Evolutionary conservation across 2,888 invertebrate genomes (phyloP).

Genomic region (Notodonta ziczac): DNA sequence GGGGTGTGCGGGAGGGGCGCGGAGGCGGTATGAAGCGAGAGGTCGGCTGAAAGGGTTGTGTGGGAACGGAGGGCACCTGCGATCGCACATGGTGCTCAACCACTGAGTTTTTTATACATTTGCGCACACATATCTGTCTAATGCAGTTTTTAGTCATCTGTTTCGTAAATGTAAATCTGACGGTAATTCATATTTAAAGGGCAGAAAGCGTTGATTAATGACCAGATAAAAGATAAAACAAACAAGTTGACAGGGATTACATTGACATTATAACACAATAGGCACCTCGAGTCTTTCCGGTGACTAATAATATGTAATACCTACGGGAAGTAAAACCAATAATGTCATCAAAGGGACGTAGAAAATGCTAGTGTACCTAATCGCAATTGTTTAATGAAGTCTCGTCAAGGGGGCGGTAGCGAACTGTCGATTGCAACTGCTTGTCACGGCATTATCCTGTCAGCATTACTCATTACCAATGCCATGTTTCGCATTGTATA

Average conservation of each 20-base stretch:
- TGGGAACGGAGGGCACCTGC: conserved; percentile 85
- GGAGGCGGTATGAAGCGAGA: conserved; percentile 54
- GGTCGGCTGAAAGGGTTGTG: conserved; percentile 83
- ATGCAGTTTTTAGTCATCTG: conserved; percentile 72
- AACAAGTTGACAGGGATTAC: too few species aligned
- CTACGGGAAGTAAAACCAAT: conserved; percentile 14
- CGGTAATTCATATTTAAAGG: background rate
- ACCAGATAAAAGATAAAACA: too few species aligned
- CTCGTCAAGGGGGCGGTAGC: conserved; percentile 59
- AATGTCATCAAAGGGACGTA: conserved; percentile 33
- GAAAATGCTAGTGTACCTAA: conserved; percentile 29
- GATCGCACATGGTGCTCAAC: conserved; percentile 81
- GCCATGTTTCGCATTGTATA: conserved; percentile 66
- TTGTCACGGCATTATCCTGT: conserved; percentile 79
- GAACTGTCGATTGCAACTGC: conserved; percentile 77
- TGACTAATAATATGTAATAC: background rate
- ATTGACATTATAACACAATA: too few species aligned
- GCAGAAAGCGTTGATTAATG: too few species aligned
- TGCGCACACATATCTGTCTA: conserved; percentile 75
- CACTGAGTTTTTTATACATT: conserved; percentile 77
- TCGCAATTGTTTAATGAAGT: conserved; percentile 54
- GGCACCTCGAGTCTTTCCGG: too few species aligned
- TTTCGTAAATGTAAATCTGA: background rate
- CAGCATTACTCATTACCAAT: conserved; percentile 67
- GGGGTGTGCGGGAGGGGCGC: conserved; percentile 54